Conservation (phyloP, 2,797 vertebrate genomes). For the Enteromius unitaeniatus region DNA sequence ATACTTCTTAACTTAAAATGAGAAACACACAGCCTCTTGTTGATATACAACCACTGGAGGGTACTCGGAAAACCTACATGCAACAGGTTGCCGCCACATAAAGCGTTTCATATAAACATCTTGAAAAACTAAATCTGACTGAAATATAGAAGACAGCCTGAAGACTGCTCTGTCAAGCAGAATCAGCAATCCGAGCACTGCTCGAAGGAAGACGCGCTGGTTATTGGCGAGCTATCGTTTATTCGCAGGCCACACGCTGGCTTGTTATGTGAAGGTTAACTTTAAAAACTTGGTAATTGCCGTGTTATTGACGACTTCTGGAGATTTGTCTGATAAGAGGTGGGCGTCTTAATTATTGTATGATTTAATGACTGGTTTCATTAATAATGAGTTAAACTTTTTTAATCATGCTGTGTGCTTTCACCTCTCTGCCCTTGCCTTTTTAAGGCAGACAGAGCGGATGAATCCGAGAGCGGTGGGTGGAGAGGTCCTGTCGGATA, state of each 20-base stretch:
- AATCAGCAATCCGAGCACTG: neutral
- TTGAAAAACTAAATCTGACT: neutral
- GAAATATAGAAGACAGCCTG: neutral
- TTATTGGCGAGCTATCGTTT: constrained; percentile 38
- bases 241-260: constrained; percentile 34
- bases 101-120: neutral
- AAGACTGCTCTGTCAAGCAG: neutral
- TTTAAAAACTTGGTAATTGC: constrained; percentile 60
- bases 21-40: no score
- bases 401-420: constrained; percentile 56
- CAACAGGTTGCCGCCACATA: neutral
- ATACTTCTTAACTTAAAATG: no score
- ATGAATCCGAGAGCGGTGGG: constrained; percentile 51
- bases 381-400: constrained; percentile 62
- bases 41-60: neutral
- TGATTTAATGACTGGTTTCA: constrained; percentile 62
- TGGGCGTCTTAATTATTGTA: constrained; percentile 61
- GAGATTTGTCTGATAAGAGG: constrained; percentile 57
- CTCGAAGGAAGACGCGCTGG: constrained; percentile 20
- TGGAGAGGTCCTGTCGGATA: constrained; percentile 34
- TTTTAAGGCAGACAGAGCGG: constrained; percentile 48
- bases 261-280: constrained; percentile 55
- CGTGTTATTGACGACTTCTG: constrained; percentile 54
- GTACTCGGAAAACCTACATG: neutral
- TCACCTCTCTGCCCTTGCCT: constrained; percentile 55